These are phyloP conservation scores for Stenodera caucasica DNA, from an alignment of 2,888 invertebrate genomes.

Conservation along the genomic window DNA sequence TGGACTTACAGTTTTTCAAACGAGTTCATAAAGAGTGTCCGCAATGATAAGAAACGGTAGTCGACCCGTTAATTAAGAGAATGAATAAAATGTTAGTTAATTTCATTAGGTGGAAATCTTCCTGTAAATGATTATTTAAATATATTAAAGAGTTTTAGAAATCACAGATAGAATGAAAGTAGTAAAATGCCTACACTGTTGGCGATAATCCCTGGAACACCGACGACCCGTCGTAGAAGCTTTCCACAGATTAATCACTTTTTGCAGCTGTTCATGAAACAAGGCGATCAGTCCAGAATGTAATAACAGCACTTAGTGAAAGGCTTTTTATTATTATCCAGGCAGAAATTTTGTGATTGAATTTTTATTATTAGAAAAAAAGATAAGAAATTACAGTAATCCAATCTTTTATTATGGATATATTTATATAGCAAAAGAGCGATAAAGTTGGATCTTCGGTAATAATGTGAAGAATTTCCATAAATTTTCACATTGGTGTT, in stretches of 20 bases:
- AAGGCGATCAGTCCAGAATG: constrained; percentile 24
- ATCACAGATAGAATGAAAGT: constrained; percentile 39
- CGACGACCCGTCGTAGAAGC: constrained; percentile 40
- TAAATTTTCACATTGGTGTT: constrained; percentile 5
- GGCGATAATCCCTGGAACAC: constrained; percentile 41
- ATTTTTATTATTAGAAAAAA: neutral
- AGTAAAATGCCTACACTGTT: constrained; percentile 37
- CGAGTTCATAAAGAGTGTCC: neutral
- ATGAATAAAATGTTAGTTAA: neutral
- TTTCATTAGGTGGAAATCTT: neutral
- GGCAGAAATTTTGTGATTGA: neutral
- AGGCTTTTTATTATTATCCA: too few relatives aligned
- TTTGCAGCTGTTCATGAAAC: constrained; percentile 34
- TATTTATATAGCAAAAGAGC: neutral
- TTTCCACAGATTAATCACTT: constrained; percentile 42
- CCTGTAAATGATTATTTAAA: constrained; percentile 21
- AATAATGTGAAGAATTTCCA: neutral
- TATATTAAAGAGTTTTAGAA: constrained; percentile 40
- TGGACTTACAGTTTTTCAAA: neutral
- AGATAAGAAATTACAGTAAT: neutral
- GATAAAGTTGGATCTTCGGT: neutral
- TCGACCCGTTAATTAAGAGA: neutral
- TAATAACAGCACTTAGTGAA: neutral
- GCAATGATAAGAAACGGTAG: too few relatives aligned
- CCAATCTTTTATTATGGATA: neutral